Evolutionary conservation across 2,888 invertebrate genomes (phyloP).

Genomic region (Tenthredo distinguenda): DNA sequence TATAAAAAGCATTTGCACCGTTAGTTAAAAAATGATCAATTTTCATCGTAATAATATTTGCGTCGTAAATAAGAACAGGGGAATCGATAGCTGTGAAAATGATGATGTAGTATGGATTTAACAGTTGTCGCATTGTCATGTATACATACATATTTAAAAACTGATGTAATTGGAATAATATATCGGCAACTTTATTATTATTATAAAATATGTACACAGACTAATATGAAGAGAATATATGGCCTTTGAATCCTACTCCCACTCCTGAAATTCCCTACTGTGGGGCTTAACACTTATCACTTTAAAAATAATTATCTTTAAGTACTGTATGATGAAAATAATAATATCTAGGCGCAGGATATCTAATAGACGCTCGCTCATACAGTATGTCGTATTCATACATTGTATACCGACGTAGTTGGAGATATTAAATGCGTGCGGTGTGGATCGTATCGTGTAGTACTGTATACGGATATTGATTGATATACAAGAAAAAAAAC

Average conservation of each 20-base stretch:
- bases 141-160: neutral
- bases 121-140: neutral
- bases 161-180: neutral
- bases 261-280: neutral
- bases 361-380: neutral
- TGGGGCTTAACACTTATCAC: constrained; percentile 11
- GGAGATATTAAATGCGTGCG: neutral
- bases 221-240: neutral
- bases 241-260: constrained; percentile 43
- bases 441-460: neutral
- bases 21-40: neutral
- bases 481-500: neutral
- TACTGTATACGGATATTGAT: neutral
- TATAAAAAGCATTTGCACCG: neutral
- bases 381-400: neutral
- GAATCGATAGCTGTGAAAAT: neutral
- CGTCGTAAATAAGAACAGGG: neutral
- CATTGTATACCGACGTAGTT: constrained; percentile 1
- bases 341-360: constrained; percentile 1
- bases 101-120: neutral
- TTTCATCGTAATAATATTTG: neutral
- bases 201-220: neutral
- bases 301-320: constrained; percentile 43
- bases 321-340: constrained; percentile 15
- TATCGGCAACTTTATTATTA: neutral